A percentile compares a stretch with the other conserved stretches of the same genome.
phyloP scores from a whole-genome alignment of 2,888 invertebrate species.

The Syrista parreyssii region DNA sequence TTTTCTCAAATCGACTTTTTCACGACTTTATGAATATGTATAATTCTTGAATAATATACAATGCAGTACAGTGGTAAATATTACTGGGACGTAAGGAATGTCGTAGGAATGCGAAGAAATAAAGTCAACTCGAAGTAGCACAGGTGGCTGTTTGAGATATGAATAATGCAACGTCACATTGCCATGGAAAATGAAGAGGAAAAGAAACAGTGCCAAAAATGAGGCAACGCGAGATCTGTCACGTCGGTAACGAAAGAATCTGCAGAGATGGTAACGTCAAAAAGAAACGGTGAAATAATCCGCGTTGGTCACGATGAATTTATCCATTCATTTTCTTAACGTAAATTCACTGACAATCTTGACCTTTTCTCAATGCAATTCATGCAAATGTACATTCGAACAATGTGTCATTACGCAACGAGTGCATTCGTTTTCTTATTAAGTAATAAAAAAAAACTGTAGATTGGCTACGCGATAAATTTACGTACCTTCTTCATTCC shows the following conservation, averaged over 20 bases:
- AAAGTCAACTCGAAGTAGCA: background rate
- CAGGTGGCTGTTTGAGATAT: background rate
- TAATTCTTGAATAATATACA: background rate
- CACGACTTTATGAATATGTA: too few species aligned
- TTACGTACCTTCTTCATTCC: background rate
- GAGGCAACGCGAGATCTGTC: background rate
- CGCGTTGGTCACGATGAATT: background rate
- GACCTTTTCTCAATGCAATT: background rate
- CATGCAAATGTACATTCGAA: background rate
- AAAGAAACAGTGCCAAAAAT: background rate
- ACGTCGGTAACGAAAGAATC: background rate
- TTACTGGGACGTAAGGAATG: background rate
- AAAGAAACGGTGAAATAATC: background rate
- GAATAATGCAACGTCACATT: background rate
- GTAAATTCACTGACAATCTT: background rate
- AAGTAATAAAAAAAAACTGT: background rate
- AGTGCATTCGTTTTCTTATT: background rate
- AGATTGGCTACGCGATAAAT: background rate
- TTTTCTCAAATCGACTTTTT: too few species aligned
- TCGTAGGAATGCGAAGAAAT: background rate
- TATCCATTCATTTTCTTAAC: background rate
- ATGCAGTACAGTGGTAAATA: background rate
- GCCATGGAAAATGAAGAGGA: background rate
- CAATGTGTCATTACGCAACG: background rate
- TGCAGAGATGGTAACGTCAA: background rate